phyloP scores from a whole-genome alignment of 2,113 vertebrate species.

The Scophthalmus maximus region DNA sequence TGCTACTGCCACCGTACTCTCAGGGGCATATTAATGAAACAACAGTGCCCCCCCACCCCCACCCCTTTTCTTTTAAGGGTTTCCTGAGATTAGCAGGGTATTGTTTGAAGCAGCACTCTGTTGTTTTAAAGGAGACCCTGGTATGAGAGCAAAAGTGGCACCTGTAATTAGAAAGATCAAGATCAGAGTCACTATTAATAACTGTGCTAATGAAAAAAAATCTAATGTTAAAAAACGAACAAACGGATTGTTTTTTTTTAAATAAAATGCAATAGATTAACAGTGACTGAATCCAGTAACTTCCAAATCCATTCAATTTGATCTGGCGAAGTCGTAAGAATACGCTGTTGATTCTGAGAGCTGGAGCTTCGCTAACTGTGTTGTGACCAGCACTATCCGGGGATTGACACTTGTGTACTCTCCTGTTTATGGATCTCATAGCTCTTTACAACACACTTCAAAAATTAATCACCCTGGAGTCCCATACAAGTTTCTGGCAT shows the following conservation, averaged over 20 bases:
- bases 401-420: constrained; percentile 69
- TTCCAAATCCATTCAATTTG: too few species aligned
- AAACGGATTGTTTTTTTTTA: too few species aligned
- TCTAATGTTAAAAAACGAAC: too few species aligned
- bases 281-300: too few species aligned
- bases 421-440: constrained; percentile 78
- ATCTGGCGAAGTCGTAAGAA: too few species aligned
- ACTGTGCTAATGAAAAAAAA: too few species aligned
- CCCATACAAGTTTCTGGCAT: constrained; percentile 66
- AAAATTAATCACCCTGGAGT: constrained; percentile 79
- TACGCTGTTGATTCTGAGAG: constrained; percentile 39
- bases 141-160: constrained; percentile 11
- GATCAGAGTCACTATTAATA: constrained; percentile 21
- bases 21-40: constrained; percentile 73
- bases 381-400: constrained; percentile 59
- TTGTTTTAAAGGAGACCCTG: constrained; percentile 58
- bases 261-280: too few species aligned
- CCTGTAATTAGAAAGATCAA: constrained; percentile 32
- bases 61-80: constrained; percentile 54
- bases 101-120: constrained; percentile 60
- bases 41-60: constrained; percentile 51
- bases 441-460: constrained; percentile 80
- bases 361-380: constrained; percentile 62
- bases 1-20: constrained; percentile 58
- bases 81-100: constrained; percentile 58